Percentiles rank a stretch among this genome's conserved stretches.
phyloP scores from a whole-genome alignment of 2,888 invertebrate species.

The Cataglyphis cursor region DNA sequence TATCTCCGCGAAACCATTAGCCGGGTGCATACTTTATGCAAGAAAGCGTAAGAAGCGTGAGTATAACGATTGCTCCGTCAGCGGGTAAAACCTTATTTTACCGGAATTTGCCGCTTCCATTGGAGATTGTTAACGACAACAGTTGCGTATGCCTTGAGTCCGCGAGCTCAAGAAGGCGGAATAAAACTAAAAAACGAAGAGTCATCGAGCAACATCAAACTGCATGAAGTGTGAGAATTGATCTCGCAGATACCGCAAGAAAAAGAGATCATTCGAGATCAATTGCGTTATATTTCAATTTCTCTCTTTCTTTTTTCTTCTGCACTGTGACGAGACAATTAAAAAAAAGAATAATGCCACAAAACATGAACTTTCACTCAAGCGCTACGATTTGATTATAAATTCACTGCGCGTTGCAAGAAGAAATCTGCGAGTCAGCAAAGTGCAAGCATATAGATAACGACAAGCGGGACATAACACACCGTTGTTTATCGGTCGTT shows the following conservation, averaged over 20 bases:
- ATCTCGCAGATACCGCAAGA: conserved; percentile 68
- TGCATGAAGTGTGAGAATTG: conserved; percentile 78
- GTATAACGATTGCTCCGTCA: conserved; percentile 65
- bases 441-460: conserved; percentile 72
- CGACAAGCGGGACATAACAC: conserved; percentile 68
- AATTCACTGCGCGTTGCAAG: conserved; percentile 63
- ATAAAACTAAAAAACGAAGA: conserved; percentile 62
- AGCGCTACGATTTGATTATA: conserved; percentile 68
- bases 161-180: neutral
- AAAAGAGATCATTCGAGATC: conserved; percentile 72
- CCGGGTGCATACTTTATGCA: conserved; percentile 77
- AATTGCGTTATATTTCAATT: conserved; percentile 61
- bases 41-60: conserved; percentile 73
- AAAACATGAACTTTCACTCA: conserved; percentile 76
- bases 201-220: conserved; percentile 20
- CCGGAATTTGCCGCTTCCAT: conserved; percentile 62
- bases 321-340: conserved; percentile 72
- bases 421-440: conserved; percentile 67
- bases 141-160: neutral
- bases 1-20: conserved; percentile 76
- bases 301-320: neutral
- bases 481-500: conserved; percentile 73
- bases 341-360: conserved; percentile 65
- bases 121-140: conserved; percentile 56
- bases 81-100: conserved; percentile 71